Percentiles rank a stretch among this genome's conserved stretches.
Conservation (phyloP, 2,113 vertebrate genomes). For the Antechinus stuartii region DNA sequence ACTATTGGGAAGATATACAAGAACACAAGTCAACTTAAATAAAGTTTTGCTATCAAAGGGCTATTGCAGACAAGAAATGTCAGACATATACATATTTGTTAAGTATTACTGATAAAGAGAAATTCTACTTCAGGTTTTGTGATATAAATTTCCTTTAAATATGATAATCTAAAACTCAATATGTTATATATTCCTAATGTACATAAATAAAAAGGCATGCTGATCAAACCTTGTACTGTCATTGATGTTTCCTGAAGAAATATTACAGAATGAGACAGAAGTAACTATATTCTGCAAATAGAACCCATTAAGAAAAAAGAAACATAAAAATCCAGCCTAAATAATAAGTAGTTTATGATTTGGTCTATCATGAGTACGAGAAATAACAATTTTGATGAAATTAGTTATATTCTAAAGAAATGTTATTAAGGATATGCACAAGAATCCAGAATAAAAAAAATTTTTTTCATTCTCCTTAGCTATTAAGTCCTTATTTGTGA, state of each 20-base stretch:
- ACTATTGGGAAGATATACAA: neutral
- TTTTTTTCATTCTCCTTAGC: neutral
- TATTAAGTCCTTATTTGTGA: conserved; percentile 25
- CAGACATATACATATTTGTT: neutral
- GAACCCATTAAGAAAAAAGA: neutral
- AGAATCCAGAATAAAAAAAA: conserved; percentile 37
- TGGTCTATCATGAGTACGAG: neutral
- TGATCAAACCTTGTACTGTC: neutral
- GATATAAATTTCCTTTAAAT: conserved; percentile 12
- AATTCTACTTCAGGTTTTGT: neutral
- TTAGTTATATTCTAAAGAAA: conserved; percentile 16
- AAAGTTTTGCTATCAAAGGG: neutral
- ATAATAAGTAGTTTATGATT: conserved; percentile 33
- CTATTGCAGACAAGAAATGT: neutral
- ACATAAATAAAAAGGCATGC: neutral
- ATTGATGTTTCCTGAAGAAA: conserved; percentile 23
- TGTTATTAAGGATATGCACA: conserved; percentile 17
- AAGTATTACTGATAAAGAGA: neutral
- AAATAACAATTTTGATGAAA: conserved; percentile 15
- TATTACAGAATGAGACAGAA: neutral
- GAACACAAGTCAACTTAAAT: neutral
- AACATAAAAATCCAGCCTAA: conserved; percentile 21
- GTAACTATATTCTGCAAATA: neutral
- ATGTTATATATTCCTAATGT: neutral
- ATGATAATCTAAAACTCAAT: conserved; percentile 15